Base-by-base conservation (phyloP, 2,797 vertebrate genomes). In the Astyanax mexicanus region DNA sequence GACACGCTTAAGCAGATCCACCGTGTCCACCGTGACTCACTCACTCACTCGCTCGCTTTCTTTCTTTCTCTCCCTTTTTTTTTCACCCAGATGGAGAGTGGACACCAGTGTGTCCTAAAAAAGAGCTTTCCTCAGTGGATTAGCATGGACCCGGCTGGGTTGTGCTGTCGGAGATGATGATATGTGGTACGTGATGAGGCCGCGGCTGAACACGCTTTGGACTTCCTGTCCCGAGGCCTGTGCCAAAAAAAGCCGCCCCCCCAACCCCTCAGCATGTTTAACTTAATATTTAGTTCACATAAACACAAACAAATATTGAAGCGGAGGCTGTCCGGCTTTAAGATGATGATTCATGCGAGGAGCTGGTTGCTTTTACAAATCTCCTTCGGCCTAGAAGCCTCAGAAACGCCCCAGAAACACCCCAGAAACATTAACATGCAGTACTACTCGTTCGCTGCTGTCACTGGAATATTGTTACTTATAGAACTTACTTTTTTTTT, bases 181-280 rank as follows among this genome's bases (percentile, higher is more conserved):
- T 64, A 79, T 81, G 81, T 77, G 78, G 69, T 83, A 79, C 77
- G 83, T 81, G 69, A 81, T 84, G 81, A 72, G 69, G 78, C 72
- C 65, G 42, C 62, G 80, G 61, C 72, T 75, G 67, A 82, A 75
- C 67, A 77, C 74, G 66, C 75, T 83, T 80, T 69, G 75, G 55
- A 84, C 78, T 81, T 86, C 85, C 85, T 86, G 85, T 86, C 80
- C 79, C 15, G 51, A 27, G 44, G 45, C 17, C 19, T 61, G 51
- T 83, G 83, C 85, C 85, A 86, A 82, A 82, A 78, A 62, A 51
- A 15, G 38, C 45, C 42, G 58, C 54, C 52, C 7, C 44, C 44
- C 32, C 32, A 4, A 13, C 69, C 29, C 69, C 32, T 12, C 38
- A 37, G 23, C 55, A 74, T 77, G 12, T 60, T 38, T 72, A 21